phyloP scores from a whole-genome alignment of 2,888 invertebrate species.

The Fissipunctia ypsillon region DNA sequence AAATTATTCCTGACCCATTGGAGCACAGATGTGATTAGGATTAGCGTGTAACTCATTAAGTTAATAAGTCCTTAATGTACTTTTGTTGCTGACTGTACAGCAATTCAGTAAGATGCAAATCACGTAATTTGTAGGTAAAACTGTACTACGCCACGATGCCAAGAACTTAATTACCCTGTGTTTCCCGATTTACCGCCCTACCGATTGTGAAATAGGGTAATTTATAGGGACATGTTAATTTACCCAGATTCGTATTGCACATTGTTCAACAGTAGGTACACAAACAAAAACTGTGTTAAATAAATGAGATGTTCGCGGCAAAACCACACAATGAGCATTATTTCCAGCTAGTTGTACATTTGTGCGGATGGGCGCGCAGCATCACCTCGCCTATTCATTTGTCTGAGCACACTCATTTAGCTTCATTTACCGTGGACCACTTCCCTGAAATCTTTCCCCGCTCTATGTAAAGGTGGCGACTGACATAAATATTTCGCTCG shows the following conservation, averaged over 20 bases:
- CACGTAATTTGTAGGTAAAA: constrained; percentile 43
- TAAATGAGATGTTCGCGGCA: constrained; percentile 51
- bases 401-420: constrained; percentile 68
- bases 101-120: constrained; percentile 47
- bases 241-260: constrained; percentile 31
- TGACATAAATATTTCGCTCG: too few species aligned
- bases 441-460: constrained; percentile 59
- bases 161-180: constrained; percentile 53
- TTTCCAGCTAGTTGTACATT: constrained; percentile 53
- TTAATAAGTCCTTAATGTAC: neutral
- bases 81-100: neutral
- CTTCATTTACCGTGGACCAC: constrained; percentile 65
- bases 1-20: neutral
- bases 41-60: neutral
- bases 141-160: constrained; percentile 6
- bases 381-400: constrained; percentile 64
- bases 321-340: constrained; percentile 52
- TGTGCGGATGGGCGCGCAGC: constrained; percentile 36
- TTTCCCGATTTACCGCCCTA: constrained; percentile 50
- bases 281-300: constrained; percentile 32
- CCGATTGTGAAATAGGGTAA: constrained; percentile 47
- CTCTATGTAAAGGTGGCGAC: too few species aligned
- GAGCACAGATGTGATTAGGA: neutral
- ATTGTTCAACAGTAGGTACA: constrained; percentile 36
- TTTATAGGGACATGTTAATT: constrained; percentile 53